phyloP scores from a whole-genome alignment of 2,888 invertebrate genomes.

The Rhingia campestris region DNA sequence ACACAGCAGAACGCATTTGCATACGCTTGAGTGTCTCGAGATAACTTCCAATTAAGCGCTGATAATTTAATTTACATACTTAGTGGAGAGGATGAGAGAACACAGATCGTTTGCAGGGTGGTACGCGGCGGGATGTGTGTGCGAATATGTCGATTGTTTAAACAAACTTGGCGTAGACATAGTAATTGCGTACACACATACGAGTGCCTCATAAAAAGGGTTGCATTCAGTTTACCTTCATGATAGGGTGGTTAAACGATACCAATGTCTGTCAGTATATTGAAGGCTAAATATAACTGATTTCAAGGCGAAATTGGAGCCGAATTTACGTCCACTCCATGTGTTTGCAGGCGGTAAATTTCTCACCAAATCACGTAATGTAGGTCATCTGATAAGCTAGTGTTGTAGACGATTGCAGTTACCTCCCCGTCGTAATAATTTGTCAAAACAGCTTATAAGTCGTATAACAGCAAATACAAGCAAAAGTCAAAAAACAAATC shows the following conservation, averaged over 20 bases:
- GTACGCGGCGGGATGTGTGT: background rate
- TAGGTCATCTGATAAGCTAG: conserved; percentile 45
- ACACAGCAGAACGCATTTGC: conserved; percentile 68
- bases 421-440: conserved; percentile 1
- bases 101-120: too few species aligned
- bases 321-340: background rate
- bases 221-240: too few species aligned
- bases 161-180: conserved; percentile 5
- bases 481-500: conserved; percentile 32
- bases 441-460: conserved; percentile 12
- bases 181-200: conserved; percentile 15
- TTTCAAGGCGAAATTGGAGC: background rate
- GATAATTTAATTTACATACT: conserved; percentile 73
- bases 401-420: background rate
- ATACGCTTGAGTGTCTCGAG: conserved; percentile 69
- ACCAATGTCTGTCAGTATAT: too few species aligned
- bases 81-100: background rate
- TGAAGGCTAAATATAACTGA: too few species aligned
- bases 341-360: background rate
- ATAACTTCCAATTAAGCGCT: conserved; percentile 74
- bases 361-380: conserved; percentile 19
- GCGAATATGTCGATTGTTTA: conserved; percentile 31
- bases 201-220: too few species aligned
- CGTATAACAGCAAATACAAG: conserved; percentile 2
- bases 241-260: too few species aligned